phyloP scores from a whole-genome alignment of 2,113 vertebrate species.

The Falco punctatus region DNA sequence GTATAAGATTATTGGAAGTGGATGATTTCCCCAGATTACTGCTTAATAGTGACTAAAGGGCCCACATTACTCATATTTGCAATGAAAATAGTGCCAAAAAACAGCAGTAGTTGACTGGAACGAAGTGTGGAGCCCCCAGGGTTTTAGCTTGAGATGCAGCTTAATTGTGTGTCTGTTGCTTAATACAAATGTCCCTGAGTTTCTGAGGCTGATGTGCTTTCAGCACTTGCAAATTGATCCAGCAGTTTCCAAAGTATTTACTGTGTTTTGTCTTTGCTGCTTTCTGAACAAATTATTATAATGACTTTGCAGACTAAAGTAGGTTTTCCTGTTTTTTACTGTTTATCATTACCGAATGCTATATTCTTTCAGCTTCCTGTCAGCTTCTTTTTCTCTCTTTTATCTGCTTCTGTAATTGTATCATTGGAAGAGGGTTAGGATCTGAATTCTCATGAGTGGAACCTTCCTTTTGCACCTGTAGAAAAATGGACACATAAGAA shows the following conservation, averaged over 20 bases:
- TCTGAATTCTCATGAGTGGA: neutral
- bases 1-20: constrained; percentile 78
- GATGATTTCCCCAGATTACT: constrained; percentile 81
- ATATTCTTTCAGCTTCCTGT: neutral
- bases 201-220: constrained; percentile 38
- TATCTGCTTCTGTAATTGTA: neutral
- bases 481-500: neutral
- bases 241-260: constrained; percentile 17
- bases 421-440: neutral
- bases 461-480: neutral
- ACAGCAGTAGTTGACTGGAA: constrained; percentile 72
- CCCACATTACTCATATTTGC: constrained; percentile 77
- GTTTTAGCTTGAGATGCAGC: constrained; percentile 65
- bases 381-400: neutral
- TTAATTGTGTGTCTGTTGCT: constrained; percentile 73
- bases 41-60: constrained; percentile 79
- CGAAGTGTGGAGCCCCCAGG: constrained; percentile 72
- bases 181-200: constrained; percentile 49
- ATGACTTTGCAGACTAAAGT: neutral
- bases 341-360: neutral
- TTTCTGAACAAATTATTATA: neutral
- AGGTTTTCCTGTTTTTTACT: neutral
- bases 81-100: constrained; percentile 74
- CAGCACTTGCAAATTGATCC: constrained; percentile 19
- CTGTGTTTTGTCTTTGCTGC: neutral